A percentile compares a stretch with the other conserved stretches of the same genome.
Evolutionary conservation across 2,797 vertebrate genomes (phyloP).

Genomic region (Oophaga sylvatica): DNA sequence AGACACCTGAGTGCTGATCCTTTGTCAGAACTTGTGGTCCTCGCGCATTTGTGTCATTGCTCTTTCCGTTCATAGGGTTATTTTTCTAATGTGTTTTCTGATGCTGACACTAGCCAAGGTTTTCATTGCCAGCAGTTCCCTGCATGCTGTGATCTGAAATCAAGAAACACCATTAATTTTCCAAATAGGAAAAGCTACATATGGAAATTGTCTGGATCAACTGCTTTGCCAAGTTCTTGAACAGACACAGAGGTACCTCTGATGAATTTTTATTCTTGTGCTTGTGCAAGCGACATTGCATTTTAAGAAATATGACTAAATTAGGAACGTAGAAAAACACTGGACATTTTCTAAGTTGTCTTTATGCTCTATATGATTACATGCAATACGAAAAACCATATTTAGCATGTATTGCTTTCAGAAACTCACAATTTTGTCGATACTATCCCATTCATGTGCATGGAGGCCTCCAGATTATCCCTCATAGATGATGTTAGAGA

Average conservation of each 20-base stretch:
- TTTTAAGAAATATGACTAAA: background rate
- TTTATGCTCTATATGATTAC: background rate
- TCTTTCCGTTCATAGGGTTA: constrained; percentile 85
- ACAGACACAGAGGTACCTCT: background rate
- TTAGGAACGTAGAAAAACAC: background rate
- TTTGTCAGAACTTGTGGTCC: constrained; percentile 75
- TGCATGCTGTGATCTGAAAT: constrained; percentile 91
- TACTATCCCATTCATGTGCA: background rate
- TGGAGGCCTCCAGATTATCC: too few relatives aligned
- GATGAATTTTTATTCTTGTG: background rate
- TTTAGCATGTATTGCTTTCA: too few relatives aligned
- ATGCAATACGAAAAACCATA: background rate
- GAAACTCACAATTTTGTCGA: too few relatives aligned
- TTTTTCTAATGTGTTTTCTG: constrained; percentile 88
- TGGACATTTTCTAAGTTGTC: background rate
- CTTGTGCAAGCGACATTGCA: background rate
- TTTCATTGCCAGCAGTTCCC: constrained; percentile 88
- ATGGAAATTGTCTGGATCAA: constrained; percentile 88
- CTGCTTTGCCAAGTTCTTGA: constrained; percentile 65
- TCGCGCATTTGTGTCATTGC: constrained; percentile 76
- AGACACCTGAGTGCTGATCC: constrained; percentile 82
- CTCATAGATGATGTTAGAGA: too few relatives aligned
- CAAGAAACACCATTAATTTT: constrained; percentile 89
- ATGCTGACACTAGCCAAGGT: constrained; percentile 86
- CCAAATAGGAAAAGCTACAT: constrained; percentile 87